Evolutionary conservation across 2,113 vertebrate genomes (phyloP).

Genomic region (Petroica traversi): DNA sequence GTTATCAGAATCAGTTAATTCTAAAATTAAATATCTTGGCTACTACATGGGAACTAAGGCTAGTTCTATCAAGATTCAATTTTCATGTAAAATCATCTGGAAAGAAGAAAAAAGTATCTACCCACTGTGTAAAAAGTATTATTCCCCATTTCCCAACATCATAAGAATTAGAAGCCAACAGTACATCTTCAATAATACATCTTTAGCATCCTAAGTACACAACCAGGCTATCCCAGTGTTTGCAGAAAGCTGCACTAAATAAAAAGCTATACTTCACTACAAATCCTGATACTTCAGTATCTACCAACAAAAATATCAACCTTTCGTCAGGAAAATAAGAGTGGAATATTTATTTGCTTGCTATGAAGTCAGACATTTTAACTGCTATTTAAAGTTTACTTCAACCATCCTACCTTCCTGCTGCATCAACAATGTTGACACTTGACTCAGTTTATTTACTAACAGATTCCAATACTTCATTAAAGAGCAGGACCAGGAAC

Average conservation of each 20-base stretch:
- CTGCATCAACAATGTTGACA: constrained; percentile 36
- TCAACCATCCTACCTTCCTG: constrained; percentile 15
- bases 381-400: constrained; percentile 32
- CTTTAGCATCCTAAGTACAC: not conserved
- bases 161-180: not conserved
- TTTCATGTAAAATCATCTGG: not conserved
- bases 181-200: not conserved
- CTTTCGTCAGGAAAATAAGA: not conserved
- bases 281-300: not conserved
- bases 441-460: constrained; percentile 64
- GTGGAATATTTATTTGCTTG: not conserved
- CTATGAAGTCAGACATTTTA: constrained; percentile 18
- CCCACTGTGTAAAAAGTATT: not conserved
- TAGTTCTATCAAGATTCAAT: not conserved
- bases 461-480: constrained; percentile 65
- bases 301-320: not conserved
- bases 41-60: not conserved
- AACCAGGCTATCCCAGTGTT: not conserved
- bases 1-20: not conserved
- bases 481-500: constrained; percentile 55
- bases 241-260: not conserved
- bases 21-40: not conserved
- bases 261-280: not conserved
- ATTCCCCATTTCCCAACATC: not conserved
- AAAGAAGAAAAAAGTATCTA: not conserved